A percentile compares a stretch with the other conserved stretches of the same genome.
phyloP scores from a whole-genome alignment of 2,113 vertebrate genomes.

The Pteronura brasiliensis region DNA sequence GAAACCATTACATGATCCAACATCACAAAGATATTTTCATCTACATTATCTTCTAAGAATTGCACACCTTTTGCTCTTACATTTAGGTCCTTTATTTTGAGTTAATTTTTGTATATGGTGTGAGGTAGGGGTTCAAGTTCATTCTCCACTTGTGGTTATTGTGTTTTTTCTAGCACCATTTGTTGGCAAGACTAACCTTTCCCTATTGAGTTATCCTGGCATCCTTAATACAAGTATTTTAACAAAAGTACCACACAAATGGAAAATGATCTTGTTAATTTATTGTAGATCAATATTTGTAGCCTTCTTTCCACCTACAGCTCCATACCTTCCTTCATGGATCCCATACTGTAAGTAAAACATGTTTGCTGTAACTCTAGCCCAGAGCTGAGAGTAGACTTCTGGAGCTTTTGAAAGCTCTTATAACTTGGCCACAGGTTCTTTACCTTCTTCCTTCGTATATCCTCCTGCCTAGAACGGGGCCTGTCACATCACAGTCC shows the following conservation, averaged over 20 bases:
- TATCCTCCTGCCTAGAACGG: background rate
- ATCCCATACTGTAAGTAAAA: background rate
- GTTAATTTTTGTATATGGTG: background rate
- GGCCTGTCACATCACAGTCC: background rate
- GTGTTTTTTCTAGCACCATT: background rate
- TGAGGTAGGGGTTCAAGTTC: background rate
- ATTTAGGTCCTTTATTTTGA: background rate
- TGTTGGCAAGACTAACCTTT: background rate
- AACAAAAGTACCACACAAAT: background rate
- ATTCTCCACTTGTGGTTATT: background rate
- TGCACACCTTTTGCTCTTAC: background rate
- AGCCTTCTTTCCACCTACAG: background rate
- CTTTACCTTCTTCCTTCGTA: background rate
- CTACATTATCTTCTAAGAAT: background rate
- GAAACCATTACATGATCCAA: background rate
- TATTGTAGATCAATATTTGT: background rate
- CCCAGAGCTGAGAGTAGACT: background rate
- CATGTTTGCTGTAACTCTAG: background rate
- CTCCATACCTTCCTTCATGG: background rate
- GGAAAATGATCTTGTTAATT: background rate
- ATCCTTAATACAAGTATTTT: background rate
- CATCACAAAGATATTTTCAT: background rate
- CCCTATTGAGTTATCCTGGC: background rate
- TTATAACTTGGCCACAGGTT: background rate
- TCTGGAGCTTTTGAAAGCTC: background rate